Base-by-base conservation (phyloP, 2,797 vertebrate species). In the Coccyzus lansbergi region DNA sequence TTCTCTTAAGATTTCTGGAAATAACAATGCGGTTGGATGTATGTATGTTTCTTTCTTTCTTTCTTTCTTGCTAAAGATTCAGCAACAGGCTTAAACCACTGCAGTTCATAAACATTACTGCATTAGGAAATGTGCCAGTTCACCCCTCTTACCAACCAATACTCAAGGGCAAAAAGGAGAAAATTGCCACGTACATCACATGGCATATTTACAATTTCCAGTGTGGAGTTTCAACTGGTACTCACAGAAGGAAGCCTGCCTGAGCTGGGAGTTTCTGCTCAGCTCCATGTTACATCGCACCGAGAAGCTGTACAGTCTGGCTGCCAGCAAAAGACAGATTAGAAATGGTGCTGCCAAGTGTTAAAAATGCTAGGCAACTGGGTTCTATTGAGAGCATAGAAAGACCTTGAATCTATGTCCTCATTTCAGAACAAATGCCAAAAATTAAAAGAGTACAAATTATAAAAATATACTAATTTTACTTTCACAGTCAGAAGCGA, bases 321-420 rank as follows among this genome's bases (percentile, higher is more conserved):
- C 92, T 93, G 93, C 85, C 92, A 93, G 92, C 77, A 62, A 55
- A 83, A 84, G 40, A 56, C 82, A 84, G 93, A 95, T 92, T 82
- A 94, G 89, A 60, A 86, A 88, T 21, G 29, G 48, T n/a, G 83
- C 59, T 96, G 93, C 92, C 95, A 95, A 95, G 89, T 91, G 91
- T 76, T 86, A 92, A 83, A 93, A 96, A 92, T 91, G 94, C 91
- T 94, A 96, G 87, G 94, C 93, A 97, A 95, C 95, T 1, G 2
- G 63, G 20, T n/a, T 87, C 88, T 56, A 76, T 15, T 60, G 79
- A 87, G 53, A 92, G 74, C 89, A 94, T 6, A 36, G 44, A 76
- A 26, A 92, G 92, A 84, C 80, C 67, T 86, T 88, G 79, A 91
- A 82, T 69, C 56, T 94, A 75, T 8, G 19, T 48, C 76, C 55